Evolutionary conservation across 2,888 invertebrate species (phyloP).

Genomic region (Drosophila anomalata): DNA sequence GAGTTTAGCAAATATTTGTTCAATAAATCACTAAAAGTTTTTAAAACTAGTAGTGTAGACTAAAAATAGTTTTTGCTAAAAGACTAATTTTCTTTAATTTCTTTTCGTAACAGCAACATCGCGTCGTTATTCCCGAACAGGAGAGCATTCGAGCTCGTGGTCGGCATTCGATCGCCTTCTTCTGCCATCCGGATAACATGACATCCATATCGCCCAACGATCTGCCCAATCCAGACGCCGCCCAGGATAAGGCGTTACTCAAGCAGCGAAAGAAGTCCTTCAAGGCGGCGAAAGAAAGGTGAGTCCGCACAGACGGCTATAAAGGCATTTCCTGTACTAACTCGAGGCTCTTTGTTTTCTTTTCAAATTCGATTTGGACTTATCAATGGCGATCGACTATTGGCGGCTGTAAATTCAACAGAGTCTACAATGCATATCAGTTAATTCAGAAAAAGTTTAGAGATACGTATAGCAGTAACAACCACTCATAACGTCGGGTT

Average conservation of each 20-base stretch:
- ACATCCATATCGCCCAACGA: conserved; percentile 84
- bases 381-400: conserved; percentile 33
- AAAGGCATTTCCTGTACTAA: conserved; percentile 58
- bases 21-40: background rate
- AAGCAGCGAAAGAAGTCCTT: conserved; percentile 84
- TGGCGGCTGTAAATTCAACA: conserved; percentile 65
- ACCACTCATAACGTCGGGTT: conserved; percentile 67
- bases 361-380: conserved; percentile 13
- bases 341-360: conserved; percentile 54
- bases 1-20: background rate
- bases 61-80: background rate
- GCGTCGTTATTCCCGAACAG: conserved; percentile 89
- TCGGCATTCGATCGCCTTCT: conserved; percentile 91
- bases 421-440: conserved; percentile 89
- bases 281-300: conserved; percentile 84
- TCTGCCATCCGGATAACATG: conserved; percentile 88
- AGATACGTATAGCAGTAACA: conserved; percentile 87
- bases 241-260: conserved; percentile 75
- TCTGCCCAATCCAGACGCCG: conserved; percentile 79
- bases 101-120: conserved; percentile 86
- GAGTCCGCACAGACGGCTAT: conserved; percentile 44
- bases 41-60: background rate
- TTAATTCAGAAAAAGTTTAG: conserved; percentile 89
- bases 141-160: conserved; percentile 86
- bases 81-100: background rate